Base-by-base conservation (phyloP, 2,797 vertebrate genomes). In the Sparidentex hasta region DNA sequence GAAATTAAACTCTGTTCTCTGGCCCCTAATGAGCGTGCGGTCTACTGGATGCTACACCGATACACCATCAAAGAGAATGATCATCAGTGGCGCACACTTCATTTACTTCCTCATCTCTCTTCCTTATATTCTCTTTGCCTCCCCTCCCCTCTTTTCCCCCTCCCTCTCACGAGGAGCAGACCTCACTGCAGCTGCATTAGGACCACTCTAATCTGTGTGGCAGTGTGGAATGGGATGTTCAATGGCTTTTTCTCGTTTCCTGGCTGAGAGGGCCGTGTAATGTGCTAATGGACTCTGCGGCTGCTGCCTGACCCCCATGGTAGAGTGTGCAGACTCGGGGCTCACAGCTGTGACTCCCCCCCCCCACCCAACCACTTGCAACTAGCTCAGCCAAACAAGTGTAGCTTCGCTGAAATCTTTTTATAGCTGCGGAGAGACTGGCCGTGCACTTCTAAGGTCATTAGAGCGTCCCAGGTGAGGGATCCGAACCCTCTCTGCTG, bases 201-300 rank as follows among this genome's bases (percentile, higher is more conserved):
- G 73, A 59, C 80, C 79, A 73, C 82, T 88, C 76, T 90, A 84
- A 90, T 91, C 88, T 89, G 87, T 74, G 85, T 83, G 88, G 84
- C 44, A 54, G 80, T 59, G 80, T 82, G 85, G 81, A 88, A 92
- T 86, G 87, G 89, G 88, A 90, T 82, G 80, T 86, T 87, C 87
- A 71, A 89, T 91, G 86, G 88, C 80, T 83, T 93, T 91, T 90
- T 85, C 84, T 86, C 59, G 76, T 93, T 82, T 89, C 62, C 83
- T 84, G 79, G 82, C 87, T 73, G 83, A 89, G 84, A 90, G 92
- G 71, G 78, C 66, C 74, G 54, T 89, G 89, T 91, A 92, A 92
- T 89, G 93, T 89, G 88, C 91, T 94, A 94, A 95, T 95, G 94
- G 94, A 90, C 84, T 91, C 86, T 58, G 72, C 33, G 63, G 85